Conservation (phyloP, 2,113 vertebrate genomes). For the Cichladusa arquata region DNA sequence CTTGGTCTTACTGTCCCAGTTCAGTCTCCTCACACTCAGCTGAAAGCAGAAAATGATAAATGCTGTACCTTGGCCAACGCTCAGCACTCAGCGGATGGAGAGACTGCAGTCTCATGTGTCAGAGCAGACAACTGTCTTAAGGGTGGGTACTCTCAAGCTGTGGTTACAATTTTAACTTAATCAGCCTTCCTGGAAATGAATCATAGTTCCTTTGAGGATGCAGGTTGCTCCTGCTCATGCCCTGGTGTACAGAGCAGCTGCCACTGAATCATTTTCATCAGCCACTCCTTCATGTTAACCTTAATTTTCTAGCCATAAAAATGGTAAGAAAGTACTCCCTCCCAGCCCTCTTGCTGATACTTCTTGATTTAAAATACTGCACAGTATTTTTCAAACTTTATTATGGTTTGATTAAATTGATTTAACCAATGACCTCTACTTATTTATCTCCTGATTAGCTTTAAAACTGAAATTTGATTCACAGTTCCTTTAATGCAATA, state of each 20-base stretch:
- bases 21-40: conserved; percentile 5
- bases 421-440: conserved; percentile 42
- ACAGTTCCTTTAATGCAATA: neutral
- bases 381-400: conserved; percentile 30
- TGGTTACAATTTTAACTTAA: conserved; percentile 40
- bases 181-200: conserved; percentile 47
- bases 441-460: conserved; percentile 27
- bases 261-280: conserved; percentile 49
- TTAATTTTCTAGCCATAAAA: conserved; percentile 50
- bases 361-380: conserved; percentile 1
- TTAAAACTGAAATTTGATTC: neutral
- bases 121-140: conserved; percentile 44
- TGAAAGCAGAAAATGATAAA: conserved; percentile 44
- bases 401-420: conserved; percentile 34
- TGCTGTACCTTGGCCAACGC: neutral
- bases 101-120: conserved; percentile 8
- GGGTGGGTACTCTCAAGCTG: conserved; percentile 8
- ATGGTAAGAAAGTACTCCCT: conserved; percentile 17
- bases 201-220: conserved; percentile 33
- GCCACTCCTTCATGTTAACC: conserved; percentile 26
- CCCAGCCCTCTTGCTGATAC: neutral
- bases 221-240: neutral
- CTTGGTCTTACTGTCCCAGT: neutral
- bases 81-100: neutral
- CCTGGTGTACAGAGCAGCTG: neutral